phyloP scores from a whole-genome alignment of 1,140 invertebrate genomes.

The Tetraneura akinire region DNA sequence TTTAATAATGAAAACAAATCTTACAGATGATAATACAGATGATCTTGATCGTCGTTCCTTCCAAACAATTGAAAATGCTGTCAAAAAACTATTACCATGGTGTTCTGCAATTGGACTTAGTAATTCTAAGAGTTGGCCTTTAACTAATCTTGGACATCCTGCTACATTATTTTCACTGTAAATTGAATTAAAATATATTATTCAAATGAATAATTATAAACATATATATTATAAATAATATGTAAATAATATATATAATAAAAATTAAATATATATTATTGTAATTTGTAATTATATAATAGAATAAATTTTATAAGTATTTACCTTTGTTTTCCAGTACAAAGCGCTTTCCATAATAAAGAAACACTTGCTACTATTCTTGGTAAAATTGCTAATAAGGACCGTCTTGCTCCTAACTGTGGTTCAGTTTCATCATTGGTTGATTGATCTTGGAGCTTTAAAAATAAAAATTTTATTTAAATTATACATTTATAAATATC shows the following conservation, averaged over 20 bases:
- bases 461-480: too few relatives aligned
- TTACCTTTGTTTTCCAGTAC: constrained; percentile 62
- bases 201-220: not conserved
- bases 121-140: constrained; percentile 80
- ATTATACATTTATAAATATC: too few relatives aligned
- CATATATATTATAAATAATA: constrained; percentile 18
- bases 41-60: constrained; percentile 67
- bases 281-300: too few relatives aligned
- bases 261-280: too few relatives aligned
- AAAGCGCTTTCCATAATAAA: constrained; percentile 77
- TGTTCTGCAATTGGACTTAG: constrained; percentile 85
- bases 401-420: constrained; percentile 65
- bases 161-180: constrained; percentile 58
- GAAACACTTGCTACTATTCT: constrained; percentile 79
- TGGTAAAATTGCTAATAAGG: constrained; percentile 77
- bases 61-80: constrained; percentile 87
- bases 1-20: too few relatives aligned
- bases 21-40: constrained; percentile 52
- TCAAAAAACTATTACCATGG: constrained; percentile 80
- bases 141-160: constrained; percentile 68
- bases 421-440: constrained; percentile 54
- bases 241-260: too few relatives aligned
- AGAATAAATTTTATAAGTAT: not conserved
- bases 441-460: constrained; percentile 48
- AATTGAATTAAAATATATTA: not conserved